These are phyloP conservation scores for Drosophila sp. DNA, from an alignment of 1,140 invertebrate genomes.

Conservation along the genomic window DNA sequence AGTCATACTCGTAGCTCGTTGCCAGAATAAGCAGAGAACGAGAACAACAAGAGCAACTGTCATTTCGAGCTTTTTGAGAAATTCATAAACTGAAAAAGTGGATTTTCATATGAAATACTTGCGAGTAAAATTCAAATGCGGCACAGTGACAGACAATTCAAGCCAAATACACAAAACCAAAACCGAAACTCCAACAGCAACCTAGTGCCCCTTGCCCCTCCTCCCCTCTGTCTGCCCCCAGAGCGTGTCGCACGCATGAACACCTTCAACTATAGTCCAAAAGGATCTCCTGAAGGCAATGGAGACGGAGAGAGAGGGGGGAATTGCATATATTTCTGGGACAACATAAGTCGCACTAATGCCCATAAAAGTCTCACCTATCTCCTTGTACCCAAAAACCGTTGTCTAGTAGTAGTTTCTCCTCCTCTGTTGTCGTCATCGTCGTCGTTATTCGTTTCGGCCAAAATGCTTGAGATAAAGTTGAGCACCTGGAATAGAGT, in stretches of 20 bases:
- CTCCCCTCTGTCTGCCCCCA: slow-evolving; percentile 31
- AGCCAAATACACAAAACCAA: background rate
- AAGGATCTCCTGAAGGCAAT: slow-evolving; percentile 34
- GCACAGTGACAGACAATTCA: slow-evolving; percentile 57
- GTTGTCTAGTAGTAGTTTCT: background rate
- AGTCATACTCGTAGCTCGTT: background rate
- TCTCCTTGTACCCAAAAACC: slow-evolving; percentile 17
- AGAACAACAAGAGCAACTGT: slow-evolving; percentile 59
- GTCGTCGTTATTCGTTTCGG: slow-evolving; percentile 31
- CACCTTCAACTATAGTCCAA: slow-evolving; percentile 65
- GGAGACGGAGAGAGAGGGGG: background rate
- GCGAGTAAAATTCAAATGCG: slow-evolving; percentile 77
- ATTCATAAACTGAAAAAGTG: slow-evolving; percentile 81
- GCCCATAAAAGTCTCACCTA: slow-evolving; percentile 77
- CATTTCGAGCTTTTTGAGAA: slow-evolving; percentile 78
- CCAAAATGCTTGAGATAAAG: slow-evolving; percentile 74
- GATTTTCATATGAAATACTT: slow-evolving; percentile 80
- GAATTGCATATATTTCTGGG: background rate
- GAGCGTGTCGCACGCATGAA: slow-evolving; percentile 79
- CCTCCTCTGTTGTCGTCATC: slow-evolving; percentile 5
- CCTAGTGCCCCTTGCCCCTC: background rate
- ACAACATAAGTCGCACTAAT: slow-evolving; percentile 80
- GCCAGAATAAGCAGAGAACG: slow-evolving; percentile 4
- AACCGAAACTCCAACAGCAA: background rate
- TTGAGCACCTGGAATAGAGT: slow-evolving; percentile 77